Percentiles rank a stretch among this genome's conserved stretches.
These are phyloP conservation scores for Mythimna lalbum DNA, from an alignment of 2,888 invertebrate species.

Conservation along the genomic window DNA sequence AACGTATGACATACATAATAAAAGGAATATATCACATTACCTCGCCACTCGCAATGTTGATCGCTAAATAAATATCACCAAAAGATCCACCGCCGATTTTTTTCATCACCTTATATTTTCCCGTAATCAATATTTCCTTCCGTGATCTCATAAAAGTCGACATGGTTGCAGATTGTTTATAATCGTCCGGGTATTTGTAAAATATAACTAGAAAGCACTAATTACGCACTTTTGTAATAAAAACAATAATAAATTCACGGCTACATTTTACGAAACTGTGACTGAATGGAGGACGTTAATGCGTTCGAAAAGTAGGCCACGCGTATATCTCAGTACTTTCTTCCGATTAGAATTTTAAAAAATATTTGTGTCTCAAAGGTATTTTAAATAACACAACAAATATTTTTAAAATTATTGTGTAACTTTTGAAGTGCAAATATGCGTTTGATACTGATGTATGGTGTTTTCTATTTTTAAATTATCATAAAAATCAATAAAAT, in stretches of 20 bases:
- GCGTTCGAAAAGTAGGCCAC: slow-evolving; percentile 72
- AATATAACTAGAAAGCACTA: slow-evolving; percentile 76
- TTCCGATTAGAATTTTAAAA: slow-evolving; percentile 58
- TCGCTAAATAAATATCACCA: slow-evolving; percentile 99
- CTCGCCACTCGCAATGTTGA: slow-evolving; percentile 98
- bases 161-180: slow-evolving; percentile 72
- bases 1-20: slow-evolving; percentile 52
- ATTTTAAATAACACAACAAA: slow-evolving; percentile 56
- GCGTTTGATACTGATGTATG: slow-evolving; percentile 48
- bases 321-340: slow-evolving; percentile 58
- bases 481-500: slow-evolving; percentile 55
- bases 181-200: slow-evolving; percentile 68
- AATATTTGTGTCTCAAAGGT: slow-evolving; percentile 60
- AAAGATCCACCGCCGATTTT: slow-evolving; percentile 99
- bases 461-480: slow-evolving; percentile 64
- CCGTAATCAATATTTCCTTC: slow-evolving; percentile 96
- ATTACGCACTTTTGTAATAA: slow-evolving; percentile 77
- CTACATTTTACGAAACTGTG: slow-evolving; percentile 81
- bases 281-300: slow-evolving; percentile 72
- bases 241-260: slow-evolving; percentile 78
- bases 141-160: slow-evolving; percentile 70
- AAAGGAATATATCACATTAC: slow-evolving; percentile 82
- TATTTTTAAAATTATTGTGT: slow-evolving; percentile 57
- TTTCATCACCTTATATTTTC: slow-evolving; percentile 98
- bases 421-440: slow-evolving; percentile 51